phyloP scores from a whole-genome alignment of 2,888 invertebrate genomes.

The Arenicola marina region DNA sequence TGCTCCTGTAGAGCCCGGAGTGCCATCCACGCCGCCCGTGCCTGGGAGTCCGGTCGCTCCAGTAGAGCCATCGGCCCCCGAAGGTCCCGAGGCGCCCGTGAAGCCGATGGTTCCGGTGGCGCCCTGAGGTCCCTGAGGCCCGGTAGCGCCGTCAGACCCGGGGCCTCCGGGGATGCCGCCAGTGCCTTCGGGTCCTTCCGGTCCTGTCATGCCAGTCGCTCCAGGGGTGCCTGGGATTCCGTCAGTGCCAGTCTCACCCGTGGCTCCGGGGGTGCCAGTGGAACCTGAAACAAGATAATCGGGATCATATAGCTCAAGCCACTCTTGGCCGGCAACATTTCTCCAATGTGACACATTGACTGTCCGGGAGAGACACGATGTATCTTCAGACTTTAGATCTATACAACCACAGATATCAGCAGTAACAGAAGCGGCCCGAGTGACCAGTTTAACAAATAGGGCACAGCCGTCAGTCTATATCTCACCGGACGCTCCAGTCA shows the following conservation, averaged over 20 bases:
- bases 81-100: slow-evolving; percentile 14
- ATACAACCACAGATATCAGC: too few species aligned
- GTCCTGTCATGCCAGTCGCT: slow-evolving; percentile 15
- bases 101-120: slow-evolving; percentile 21
- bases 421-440: too few species aligned
- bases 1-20: slow-evolving; percentile 15
- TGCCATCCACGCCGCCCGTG: slow-evolving; percentile 9
- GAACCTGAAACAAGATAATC: too few species aligned
- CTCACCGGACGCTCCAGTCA: neutral
- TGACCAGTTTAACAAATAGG: too few species aligned
- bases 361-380: too few species aligned
- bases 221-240: slow-evolving; percentile 12
- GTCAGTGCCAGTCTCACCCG: slow-evolving; percentile 5
- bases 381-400: too few species aligned
- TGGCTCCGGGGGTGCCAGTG: slow-evolving; percentile 4
- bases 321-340: too few species aligned
- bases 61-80: slow-evolving; percentile 13
- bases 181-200: slow-evolving; percentile 16
- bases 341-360: too few species aligned
- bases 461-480: too few species aligned
- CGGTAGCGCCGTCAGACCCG: slow-evolving; percentile 21
- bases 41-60: slow-evolving; percentile 25
- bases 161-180: slow-evolving; percentile 18
- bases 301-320: too few species aligned
- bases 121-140: slow-evolving; percentile 21